A percentile compares a stretch with the other conserved stretches of the same genome.
phyloP scores from a whole-genome alignment of 1,140 invertebrate genomes.

The Chymomyza costata region DNA sequence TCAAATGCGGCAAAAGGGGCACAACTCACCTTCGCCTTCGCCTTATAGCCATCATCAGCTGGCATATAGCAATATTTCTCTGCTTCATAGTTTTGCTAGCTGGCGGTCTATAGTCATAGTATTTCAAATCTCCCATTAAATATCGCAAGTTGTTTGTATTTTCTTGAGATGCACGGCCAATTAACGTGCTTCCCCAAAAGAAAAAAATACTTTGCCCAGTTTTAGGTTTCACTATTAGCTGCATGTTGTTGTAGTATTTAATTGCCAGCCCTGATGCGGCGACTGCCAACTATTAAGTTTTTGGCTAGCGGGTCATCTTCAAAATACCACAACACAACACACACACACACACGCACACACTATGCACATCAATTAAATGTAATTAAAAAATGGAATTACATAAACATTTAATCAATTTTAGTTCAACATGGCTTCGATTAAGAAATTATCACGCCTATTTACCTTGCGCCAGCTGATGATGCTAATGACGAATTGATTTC shows the following conservation, averaged over 20 bases:
- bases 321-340: too few relatives aligned
- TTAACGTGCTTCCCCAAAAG: slow-evolving; percentile 55
- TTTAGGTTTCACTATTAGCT: slow-evolving; percentile 33
- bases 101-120: slow-evolving; percentile 1
- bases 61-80: not conserved
- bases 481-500: too few relatives aligned
- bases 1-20: slow-evolving; percentile 19
- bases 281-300: slow-evolving; percentile 45
- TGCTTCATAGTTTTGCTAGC: not conserved
- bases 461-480: too few relatives aligned
- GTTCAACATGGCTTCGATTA: slow-evolving; percentile 15
- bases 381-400: slow-evolving; percentile 59
- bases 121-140: slow-evolving; percentile 62
- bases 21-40: slow-evolving; percentile 36
- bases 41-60: slow-evolving; percentile 6
- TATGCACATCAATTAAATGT: slow-evolving; percentile 50
- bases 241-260: slow-evolving; percentile 18
- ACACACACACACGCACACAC: slow-evolving; percentile 18
- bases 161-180: slow-evolving; percentile 58
- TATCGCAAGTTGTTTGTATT: slow-evolving; percentile 58
- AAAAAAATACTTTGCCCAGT: slow-evolving; percentile 34
- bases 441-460: slow-evolving; percentile 12
- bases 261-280: slow-evolving; percentile 36
- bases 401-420: slow-evolving; percentile 58
- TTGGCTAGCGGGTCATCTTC: slow-evolving; percentile 31